Base-by-base conservation (phyloP, 2,797 vertebrate genomes). In the Balearica regulorum region DNA sequence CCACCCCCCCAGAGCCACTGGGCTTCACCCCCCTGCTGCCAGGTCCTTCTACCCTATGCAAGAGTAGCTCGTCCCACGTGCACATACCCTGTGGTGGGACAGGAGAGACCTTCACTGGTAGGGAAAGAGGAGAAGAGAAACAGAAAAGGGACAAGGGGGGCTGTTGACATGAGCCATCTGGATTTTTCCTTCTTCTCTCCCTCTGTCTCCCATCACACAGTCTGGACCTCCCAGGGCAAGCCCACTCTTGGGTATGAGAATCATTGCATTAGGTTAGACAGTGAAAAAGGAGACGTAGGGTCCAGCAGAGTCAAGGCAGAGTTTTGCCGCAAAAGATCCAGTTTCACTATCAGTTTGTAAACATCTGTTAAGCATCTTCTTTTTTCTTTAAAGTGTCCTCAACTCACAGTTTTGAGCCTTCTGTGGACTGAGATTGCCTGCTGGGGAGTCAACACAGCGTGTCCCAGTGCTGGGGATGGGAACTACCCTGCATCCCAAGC, bases 1-100 rank as follows among this genome's bases (percentile, higher is more conserved):
- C 35, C 1, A 1, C 31, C 60, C 10, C 10, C 18, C 18, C 15
- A 0, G 0, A 54, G 48, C n/a, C 2, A 1, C 66, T 49, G 57
- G 49, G 17, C 62, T 91, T 91, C 58, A 61, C 14, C 25, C 17
- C 22, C 26, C 20, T 76, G 37, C 55, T 86, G 65, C 31, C 64
- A 75, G 39, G 15, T 64, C 72, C 88, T 88, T 48, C 44, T 4
- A 10, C 1, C 1, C 31, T 64, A 8, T 3, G 7, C 33, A 69
- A 62, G 66, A 72, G 22, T 37, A 65, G 33, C 64, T 87, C 11
- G 0, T 49, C 58, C 48, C 35, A 51, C 3, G 1, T 33, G 44
- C 8, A 10, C 14, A 16, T 44, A 7, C 49, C 31, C 49, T 18
- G 0, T n/a, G 58, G 48, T 54, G 65, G 72, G 65, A 33, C 46